Percentiles rank a stretch among this genome's conserved stretches.
phyloP scores from a whole-genome alignment of 2,113 vertebrate genomes.

The Phaethon lepturus region DNA sequence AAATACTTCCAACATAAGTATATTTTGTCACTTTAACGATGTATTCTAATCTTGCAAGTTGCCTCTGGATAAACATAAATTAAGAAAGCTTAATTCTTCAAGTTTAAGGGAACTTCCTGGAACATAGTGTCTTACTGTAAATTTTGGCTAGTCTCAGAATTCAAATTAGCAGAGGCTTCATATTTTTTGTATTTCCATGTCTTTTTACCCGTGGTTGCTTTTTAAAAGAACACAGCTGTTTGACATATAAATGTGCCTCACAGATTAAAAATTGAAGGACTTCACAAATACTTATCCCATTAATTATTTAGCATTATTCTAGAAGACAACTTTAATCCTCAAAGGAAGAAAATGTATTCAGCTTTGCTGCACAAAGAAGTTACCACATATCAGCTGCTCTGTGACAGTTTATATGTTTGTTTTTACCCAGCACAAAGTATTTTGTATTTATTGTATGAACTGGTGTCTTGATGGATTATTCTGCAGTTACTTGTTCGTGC shows the following conservation, averaged over 20 bases:
- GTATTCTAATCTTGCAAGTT: neutral
- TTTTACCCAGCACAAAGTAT: neutral
- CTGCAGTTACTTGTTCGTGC: neutral
- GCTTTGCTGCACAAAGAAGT: neutral
- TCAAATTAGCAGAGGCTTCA: neutral
- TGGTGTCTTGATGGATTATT: neutral
- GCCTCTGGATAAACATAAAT: neutral
- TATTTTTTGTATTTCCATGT: neutral
- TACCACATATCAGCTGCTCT: neutral
- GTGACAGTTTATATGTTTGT: neutral
- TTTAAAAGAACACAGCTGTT: neutral
- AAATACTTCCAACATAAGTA: neutral
- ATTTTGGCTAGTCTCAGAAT: neutral
- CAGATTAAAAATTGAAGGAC: constrained; percentile 4
- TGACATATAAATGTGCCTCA: neutral
- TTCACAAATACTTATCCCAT: neutral
- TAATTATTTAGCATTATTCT: constrained; percentile 11
- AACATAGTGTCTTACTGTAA: neutral
- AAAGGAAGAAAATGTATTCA: neutral
- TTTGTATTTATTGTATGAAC: neutral
- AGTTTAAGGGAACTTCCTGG: neutral
- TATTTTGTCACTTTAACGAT: neutral
- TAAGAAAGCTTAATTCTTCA: neutral
- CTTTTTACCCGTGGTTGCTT: neutral
- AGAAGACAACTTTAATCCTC: neutral